These are phyloP conservation scores for Alcis repandata DNA, from an alignment of 2,888 invertebrate genomes.

Conservation along the genomic window DNA sequence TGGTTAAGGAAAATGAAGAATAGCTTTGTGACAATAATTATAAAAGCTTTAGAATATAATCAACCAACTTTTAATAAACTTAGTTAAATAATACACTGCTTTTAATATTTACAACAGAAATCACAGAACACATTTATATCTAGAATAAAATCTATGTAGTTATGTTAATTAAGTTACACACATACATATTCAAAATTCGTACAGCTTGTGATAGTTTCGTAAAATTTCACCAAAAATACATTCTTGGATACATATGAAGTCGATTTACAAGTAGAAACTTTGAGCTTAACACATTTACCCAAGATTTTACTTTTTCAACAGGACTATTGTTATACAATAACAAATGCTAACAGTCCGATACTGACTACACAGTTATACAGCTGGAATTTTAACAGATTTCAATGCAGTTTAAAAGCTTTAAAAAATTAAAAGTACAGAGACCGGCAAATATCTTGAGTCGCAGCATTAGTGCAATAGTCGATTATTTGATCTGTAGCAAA, in stretches of 20 bases:
- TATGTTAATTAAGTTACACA: conserved; percentile 35
- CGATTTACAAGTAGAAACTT: background rate
- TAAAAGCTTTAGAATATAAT: conserved; percentile 49
- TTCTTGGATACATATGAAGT: conserved; percentile 18
- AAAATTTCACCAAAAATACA: conserved; percentile 36
- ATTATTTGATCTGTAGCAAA: no score
- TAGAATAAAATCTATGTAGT: conserved; percentile 42
- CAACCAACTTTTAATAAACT: conserved; percentile 71
- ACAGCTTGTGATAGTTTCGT: conserved; percentile 8
- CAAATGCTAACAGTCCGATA: conserved; percentile 20
- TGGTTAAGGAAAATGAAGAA: conserved; percentile 75
- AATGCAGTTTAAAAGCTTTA: background rate
- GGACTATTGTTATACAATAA: conserved; percentile 12
- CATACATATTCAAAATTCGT: conserved; percentile 26
- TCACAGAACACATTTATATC: conserved; percentile 69
- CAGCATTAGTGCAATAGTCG: no score
- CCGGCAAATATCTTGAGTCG: no score
- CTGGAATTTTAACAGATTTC: background rate
- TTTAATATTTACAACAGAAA: conserved; percentile 75
- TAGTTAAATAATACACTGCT: conserved; percentile 68
- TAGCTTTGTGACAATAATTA: conserved; percentile 8
- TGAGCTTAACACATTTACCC: conserved; percentile 4
- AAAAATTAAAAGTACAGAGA: no score
- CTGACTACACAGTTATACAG: conserved; percentile 9
- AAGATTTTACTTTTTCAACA: conserved; percentile 17